Evolutionary conservation across 2,888 invertebrate genomes (phyloP), one percentile per base, ranked within the genome.

Genomic region (Drosophila borealis): DNA sequence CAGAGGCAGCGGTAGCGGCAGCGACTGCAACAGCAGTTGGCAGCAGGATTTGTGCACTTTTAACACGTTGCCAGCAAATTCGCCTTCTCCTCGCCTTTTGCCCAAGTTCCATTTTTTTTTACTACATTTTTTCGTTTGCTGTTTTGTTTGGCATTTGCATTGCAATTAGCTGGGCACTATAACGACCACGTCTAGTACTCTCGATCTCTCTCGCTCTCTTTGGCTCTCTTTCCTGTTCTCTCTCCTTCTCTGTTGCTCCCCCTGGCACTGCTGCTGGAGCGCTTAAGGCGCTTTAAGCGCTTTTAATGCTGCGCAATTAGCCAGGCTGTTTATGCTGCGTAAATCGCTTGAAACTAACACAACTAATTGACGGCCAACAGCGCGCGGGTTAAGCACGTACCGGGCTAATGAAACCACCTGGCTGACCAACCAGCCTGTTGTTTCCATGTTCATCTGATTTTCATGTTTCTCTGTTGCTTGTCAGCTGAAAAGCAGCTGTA

Each of bases 101-200:
- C 44, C 21, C 36, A 55, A 55, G 36, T 45, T 33, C 17, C 19
- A 42, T 17, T 19, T 39, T 72, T 48, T 56, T 53, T 53, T 56
- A 33, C 17, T 14, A 2, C 17, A 36, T 56, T 65, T 65, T 79
- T 65, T 77, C 44, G 55, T 71, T 29, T 48, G 67, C 51, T 73
- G 62, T 73, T 82, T 80, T 71, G 56, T 73, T 83, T 88, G 83
- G 81, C 83, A 80, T 88, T 84, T 78, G 75, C 87, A 88, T 80
- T 80, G 87, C 88, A 84, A 84, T 84, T 88, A 84, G 83, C 83
- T 57, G 48, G 75, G 61, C 70, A 88, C 66, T 78, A 72, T 74
- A 78, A 63, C 59, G 56, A 66, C 64, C 17, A 59, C 25, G 29
- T 65, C 64, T 61, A 39, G 39, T 60, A 59, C 34, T 42, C 56